These are phyloP conservation scores for Drosophila ironensis DNA, from an alignment of 1,140 invertebrate species.

Conservation along the genomic window DNA sequence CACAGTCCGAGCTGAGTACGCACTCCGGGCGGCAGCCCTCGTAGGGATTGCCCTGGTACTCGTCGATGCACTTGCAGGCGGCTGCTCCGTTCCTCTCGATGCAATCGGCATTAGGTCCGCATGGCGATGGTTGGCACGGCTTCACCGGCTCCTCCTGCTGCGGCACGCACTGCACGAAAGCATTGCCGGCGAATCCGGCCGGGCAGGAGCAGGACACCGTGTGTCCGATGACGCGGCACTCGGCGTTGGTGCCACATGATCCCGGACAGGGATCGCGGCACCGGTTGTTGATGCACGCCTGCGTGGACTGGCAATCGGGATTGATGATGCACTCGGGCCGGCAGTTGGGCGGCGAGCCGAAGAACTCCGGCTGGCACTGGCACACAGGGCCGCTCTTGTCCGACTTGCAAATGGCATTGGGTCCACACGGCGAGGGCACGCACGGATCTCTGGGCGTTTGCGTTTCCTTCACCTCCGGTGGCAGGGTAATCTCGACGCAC, in stretches of 20 bases:
- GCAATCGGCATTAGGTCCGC: slow-evolving; percentile 87
- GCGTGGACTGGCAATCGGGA: slow-evolving; percentile 87
- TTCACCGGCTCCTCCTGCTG: slow-evolving; percentile 82
- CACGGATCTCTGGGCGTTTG: slow-evolving; percentile 84
- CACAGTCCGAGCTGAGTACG: slow-evolving; percentile 89
- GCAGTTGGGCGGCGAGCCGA: slow-evolving; percentile 89
- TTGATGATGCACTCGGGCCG: slow-evolving; percentile 88
- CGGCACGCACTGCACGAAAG: slow-evolving; percentile 86
- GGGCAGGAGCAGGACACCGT: slow-evolving; percentile 88
- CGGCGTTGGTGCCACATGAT: slow-evolving; percentile 88
- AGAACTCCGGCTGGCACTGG: slow-evolving; percentile 86
- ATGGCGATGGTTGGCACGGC: slow-evolving; percentile 88
- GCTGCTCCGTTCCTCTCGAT: slow-evolving; percentile 86
- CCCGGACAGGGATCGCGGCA: slow-evolving; percentile 88
- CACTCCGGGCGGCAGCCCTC: slow-evolving; percentile 90
- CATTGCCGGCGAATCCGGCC: slow-evolving; percentile 87
- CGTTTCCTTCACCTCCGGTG: slow-evolving; percentile 41
- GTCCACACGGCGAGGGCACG: slow-evolving; percentile 87
- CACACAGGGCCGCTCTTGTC: slow-evolving; percentile 85
- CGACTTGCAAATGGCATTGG: slow-evolving; percentile 86
- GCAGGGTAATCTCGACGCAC: slow-evolving; percentile 85
- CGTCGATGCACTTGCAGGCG: slow-evolving; percentile 87
- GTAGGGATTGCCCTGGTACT: slow-evolving; percentile 88
- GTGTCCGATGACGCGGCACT: slow-evolving; percentile 88
- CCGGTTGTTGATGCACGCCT: slow-evolving; percentile 88